Evolutionary conservation across 2,888 invertebrate species (phyloP).

Genomic region (Drosophila paucipuncta): DNA sequence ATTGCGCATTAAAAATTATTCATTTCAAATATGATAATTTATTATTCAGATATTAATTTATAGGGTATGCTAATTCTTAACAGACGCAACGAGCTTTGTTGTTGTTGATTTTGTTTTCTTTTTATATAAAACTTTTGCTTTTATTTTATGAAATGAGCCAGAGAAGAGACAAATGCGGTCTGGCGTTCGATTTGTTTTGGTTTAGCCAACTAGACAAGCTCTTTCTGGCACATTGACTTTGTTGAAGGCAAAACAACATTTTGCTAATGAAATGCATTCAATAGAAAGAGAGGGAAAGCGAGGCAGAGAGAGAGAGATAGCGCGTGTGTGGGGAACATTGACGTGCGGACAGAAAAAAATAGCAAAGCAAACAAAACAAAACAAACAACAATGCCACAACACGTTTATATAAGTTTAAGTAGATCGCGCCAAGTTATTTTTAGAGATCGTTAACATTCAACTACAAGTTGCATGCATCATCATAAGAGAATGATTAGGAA

Average conservation of each 20-base stretch:
- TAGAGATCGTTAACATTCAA: conserved; percentile 4
- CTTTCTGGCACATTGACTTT: conserved; percentile 83
- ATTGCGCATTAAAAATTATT: not conserved
- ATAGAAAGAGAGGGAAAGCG: conserved; percentile 7
- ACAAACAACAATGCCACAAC: conserved; percentile 33
- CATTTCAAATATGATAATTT: not conserved
- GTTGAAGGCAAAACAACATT: conserved; percentile 69
- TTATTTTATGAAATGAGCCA: conserved; percentile 42
- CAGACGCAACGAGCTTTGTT: not conserved
- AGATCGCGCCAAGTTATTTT: conserved; percentile 36
- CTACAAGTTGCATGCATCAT: conserved; percentile 13
- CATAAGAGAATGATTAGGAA: not conserved
- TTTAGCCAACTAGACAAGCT: conserved; percentile 70
- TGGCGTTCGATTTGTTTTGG: conserved; percentile 48
- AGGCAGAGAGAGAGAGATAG: not conserved
- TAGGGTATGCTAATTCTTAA: conserved; percentile 23
- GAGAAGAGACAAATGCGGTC: conserved; percentile 29
- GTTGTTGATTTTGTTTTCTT: conserved; percentile 2
- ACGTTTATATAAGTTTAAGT: conserved; percentile 47
- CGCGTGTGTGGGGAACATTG: conserved; percentile 17
- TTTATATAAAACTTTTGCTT: conserved; percentile 38
- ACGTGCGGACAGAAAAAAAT: conserved; percentile 20
- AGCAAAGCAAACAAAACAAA: conserved; percentile 5
- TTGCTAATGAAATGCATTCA: conserved; percentile 42
- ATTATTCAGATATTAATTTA: not conserved